A percentile compares a stretch with the other conserved stretches of the same genome.
phyloP scores from a whole-genome alignment of 2,797 vertebrate genomes.

The Megalops cyprinoides region DNA sequence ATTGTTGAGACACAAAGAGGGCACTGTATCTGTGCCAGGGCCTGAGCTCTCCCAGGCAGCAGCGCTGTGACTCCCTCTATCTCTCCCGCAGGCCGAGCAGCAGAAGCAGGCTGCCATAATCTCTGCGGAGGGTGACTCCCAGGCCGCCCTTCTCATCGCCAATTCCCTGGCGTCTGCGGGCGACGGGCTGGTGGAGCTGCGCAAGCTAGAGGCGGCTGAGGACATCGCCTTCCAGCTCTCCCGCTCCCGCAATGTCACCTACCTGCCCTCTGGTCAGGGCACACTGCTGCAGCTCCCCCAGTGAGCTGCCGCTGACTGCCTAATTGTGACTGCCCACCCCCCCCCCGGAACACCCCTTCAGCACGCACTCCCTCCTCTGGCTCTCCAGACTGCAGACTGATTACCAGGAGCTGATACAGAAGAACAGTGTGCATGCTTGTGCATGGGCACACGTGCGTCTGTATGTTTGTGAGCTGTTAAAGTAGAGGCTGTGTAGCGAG shows the following conservation, averaged over 20 bases:
- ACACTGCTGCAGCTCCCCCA: constrained; percentile 93
- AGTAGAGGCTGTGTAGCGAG: no score
- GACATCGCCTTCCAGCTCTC: constrained; percentile 93
- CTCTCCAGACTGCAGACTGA: no score
- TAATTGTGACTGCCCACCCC: no score
- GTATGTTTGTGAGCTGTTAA: no score
- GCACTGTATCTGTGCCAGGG: no score
- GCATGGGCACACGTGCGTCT: no score
- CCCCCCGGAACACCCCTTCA: not conserved
- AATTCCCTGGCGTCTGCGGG: constrained; percentile 85
- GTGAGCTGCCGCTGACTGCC: constrained; percentile 63
- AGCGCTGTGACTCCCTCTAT: not conserved
- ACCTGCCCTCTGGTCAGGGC: constrained; percentile 90
- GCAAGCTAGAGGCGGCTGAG: constrained; percentile 95
- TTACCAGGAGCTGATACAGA: no score
- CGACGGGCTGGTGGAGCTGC: constrained; percentile 92
- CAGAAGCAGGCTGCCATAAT: constrained; percentile 96
- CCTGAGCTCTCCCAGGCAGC: not conserved
- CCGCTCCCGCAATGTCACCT: constrained; percentile 90
- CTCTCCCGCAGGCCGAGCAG: constrained; percentile 86
- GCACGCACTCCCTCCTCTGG: not conserved
- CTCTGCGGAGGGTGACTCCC: constrained; percentile 92
- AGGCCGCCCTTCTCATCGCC: constrained; percentile 93
- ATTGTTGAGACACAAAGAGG: no score
- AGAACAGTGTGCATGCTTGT: no score